Conservation (phyloP, 2,888 invertebrate species). For the Conchocele bisecta region DNA sequence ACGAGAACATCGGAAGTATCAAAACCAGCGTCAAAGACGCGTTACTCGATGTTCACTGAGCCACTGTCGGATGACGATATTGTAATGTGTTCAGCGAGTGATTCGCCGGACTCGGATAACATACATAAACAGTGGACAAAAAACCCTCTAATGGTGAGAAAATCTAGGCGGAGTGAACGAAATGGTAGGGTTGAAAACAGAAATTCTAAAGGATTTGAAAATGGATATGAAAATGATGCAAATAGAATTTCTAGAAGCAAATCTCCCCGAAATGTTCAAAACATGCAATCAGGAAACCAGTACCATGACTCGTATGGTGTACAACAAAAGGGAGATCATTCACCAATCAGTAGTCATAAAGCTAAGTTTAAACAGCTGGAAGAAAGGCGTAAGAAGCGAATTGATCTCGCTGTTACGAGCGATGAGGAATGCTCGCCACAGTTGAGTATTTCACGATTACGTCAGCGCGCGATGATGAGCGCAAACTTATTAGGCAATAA, state of each 20-base stretch:
- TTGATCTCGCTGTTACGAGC: conserved; percentile 74
- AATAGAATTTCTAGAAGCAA: neutral
- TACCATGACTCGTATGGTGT: conserved; percentile 59
- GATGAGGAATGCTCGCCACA: conserved; percentile 76
- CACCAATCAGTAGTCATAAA: conserved; percentile 49
- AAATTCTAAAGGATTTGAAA: conserved; percentile 54
- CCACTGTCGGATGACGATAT: conserved; percentile 65
- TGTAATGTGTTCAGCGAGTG: conserved; percentile 58
- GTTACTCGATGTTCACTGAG: conserved; percentile 63
- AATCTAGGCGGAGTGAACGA: conserved; percentile 59
- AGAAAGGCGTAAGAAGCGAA: conserved; percentile 72
- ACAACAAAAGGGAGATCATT: conserved; percentile 39
- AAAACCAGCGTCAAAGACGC: conserved; percentile 37
- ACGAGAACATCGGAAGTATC: conserved; percentile 36
- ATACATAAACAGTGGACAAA: conserved; percentile 73
- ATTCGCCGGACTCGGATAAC: conserved; percentile 68
- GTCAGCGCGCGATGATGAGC: conserved; percentile 70
- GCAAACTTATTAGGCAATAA: conserved; percentile 35
- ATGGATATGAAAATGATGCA: conserved; percentile 27
- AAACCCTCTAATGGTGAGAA: conserved; percentile 71
- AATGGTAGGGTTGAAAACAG: conserved; percentile 67
- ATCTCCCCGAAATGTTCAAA: neutral
- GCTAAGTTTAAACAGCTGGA: conserved; percentile 75
- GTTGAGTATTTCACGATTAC: conserved; percentile 70
- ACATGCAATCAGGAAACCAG: conserved; percentile 34